Conservation (phyloP, 2,113 vertebrate genomes). For the Raja brachyura region DNA sequence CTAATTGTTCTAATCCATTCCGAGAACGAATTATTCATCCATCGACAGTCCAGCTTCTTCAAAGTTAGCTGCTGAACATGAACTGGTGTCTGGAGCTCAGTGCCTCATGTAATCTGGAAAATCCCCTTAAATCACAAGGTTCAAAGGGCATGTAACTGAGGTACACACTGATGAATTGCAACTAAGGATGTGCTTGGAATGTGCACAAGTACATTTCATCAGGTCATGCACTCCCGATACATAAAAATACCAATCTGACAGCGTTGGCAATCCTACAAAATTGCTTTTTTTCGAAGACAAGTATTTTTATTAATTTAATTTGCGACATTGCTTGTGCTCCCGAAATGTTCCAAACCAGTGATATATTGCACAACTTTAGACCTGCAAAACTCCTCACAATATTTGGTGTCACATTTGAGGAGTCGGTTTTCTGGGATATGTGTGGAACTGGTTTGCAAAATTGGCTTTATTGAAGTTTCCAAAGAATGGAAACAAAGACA, state of each 20-base stretch:
- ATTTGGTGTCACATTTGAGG: background rate
- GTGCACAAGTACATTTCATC: slow-evolving; percentile 23
- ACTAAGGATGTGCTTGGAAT: background rate
- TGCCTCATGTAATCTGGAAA: slow-evolving; percentile 35
- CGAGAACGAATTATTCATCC: slow-evolving; percentile 9
- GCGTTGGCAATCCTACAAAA: slow-evolving; percentile 8
- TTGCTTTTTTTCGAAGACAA: background rate
- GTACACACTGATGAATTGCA: slow-evolving; percentile 19
- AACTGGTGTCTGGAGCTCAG: background rate
- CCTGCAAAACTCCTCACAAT: background rate
- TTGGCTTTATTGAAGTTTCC: background rate
- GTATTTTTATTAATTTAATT: slow-evolving; percentile 9
- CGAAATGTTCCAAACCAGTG: background rate
- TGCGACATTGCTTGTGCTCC: background rate
- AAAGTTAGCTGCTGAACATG: background rate
- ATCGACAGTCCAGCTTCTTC: background rate
- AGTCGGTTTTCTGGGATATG: background rate
- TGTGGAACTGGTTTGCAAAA: background rate
- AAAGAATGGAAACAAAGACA: background rate
- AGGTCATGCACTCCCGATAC: slow-evolving; percentile 16
- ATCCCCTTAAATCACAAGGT: slow-evolving; percentile 22
- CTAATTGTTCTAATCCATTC: slow-evolving; percentile 36
- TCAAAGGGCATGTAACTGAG: slow-evolving; percentile 31
- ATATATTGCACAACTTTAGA: background rate
- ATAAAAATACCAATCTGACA: background rate